phyloP scores from a whole-genome alignment of 1,140 invertebrate genomes.

The Paraescarpia echinospica region DNA sequence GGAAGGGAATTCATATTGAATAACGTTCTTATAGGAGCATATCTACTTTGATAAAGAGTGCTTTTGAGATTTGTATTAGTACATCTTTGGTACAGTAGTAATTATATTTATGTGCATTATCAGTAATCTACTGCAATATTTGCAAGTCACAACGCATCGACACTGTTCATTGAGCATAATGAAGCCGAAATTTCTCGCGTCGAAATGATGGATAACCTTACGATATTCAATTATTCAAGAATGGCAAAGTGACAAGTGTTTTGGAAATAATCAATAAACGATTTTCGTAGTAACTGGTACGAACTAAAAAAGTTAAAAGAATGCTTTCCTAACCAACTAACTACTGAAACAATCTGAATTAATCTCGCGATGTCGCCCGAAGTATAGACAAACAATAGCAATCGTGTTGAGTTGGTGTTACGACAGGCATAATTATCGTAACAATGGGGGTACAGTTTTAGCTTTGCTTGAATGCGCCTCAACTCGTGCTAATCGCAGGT shows the following conservation, averaged over 20 bases:
- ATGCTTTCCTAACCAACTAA: background rate
- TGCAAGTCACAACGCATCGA: no score
- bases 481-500: background rate
- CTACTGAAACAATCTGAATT: background rate
- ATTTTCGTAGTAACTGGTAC: background rate
- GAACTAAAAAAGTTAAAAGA: background rate
- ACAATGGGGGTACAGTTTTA: background rate
- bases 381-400: background rate
- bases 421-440: background rate
- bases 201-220: background rate
- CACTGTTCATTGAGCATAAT: no score
- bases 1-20: no score
- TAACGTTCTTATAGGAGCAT: no score
- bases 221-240: background rate
- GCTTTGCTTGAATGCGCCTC: background rate
- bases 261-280: background rate
- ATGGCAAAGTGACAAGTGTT: background rate
- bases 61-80: no score
- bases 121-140: no score
- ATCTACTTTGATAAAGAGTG: no score
- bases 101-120: no score
- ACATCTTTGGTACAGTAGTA: no score
- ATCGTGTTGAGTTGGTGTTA: background rate
- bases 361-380: background rate
- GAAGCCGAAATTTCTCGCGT: no score